Evolutionary conservation across 2,797 vertebrate genomes (phyloP).

Genomic region (Anguilla pacifica): DNA sequence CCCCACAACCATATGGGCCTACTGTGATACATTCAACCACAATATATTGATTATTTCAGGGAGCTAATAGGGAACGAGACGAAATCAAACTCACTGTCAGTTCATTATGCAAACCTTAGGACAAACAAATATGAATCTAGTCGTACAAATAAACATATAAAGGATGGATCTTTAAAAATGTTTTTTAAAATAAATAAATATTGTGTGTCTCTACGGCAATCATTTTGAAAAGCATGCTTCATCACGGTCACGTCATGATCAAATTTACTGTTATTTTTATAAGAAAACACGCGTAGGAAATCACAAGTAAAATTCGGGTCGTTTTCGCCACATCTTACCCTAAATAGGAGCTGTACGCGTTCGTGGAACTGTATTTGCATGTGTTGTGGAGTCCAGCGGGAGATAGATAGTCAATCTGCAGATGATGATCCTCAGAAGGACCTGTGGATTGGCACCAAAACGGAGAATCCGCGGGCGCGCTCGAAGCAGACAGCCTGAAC

Average conservation of each 20-base stretch:
- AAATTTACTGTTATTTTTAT: background rate
- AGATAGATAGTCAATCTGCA: slow-evolving; percentile 43
- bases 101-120: too few relatives aligned
- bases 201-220: background rate
- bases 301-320: background rate
- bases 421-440: slow-evolving; percentile 53
- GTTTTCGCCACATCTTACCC: slow-evolving; percentile 56
- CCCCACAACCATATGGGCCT: too few relatives aligned
- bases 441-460: slow-evolving; percentile 64
- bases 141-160: too few relatives aligned
- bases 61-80: too few relatives aligned
- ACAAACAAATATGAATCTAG: too few relatives aligned
- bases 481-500: slow-evolving; percentile 62
- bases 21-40: too few relatives aligned
- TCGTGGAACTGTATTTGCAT: slow-evolving; percentile 52
- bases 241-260: background rate
- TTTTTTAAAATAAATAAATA: background rate
- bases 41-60: too few relatives aligned
- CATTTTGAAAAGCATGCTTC: background rate
- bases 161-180: background rate
- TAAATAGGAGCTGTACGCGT: slow-evolving; percentile 57
- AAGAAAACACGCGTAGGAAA: background rate
- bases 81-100: too few relatives aligned
- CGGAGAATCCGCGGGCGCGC: slow-evolving; percentile 51
- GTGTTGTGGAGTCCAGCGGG: slow-evolving; percentile 56